Base-by-base conservation (phyloP, 2,888 invertebrate genomes). In the Tetrapedia diversipes region DNA sequence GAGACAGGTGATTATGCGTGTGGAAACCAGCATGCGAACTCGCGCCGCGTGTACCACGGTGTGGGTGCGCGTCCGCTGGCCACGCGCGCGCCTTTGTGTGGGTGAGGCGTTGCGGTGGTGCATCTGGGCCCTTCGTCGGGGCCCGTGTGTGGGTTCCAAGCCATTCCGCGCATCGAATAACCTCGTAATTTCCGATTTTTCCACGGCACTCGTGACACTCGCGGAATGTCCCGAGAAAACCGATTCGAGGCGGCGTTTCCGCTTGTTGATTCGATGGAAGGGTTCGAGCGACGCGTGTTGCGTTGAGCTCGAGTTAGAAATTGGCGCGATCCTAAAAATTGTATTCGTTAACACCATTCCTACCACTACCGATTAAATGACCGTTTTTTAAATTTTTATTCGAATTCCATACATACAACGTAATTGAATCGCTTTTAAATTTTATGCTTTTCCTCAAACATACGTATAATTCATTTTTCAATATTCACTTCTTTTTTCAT, bases 1-100 rank as follows among this genome's bases (percentile, higher is more conserved):
- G 91, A 91, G 91, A 90, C 91, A 91, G 90, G 91, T 90, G 91
- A 91, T 91, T 91, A 91, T 89, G 90, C 89, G 89, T 89, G 89
- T 89, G 88, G 87, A 89, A 90, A 90, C 89, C 89, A 89, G 86
- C 87, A 89, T 85, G 83, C 72, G 77, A 81, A 64, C 73, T 73
- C 60, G 65, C 64, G 68, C 54, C 27, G 34, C 2, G 24, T 22
- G 27, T 27, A 16, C 27, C 24, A 1, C 60, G 34, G 39, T 61
- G 68, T 78, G 59, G 63, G 76, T 70, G 66, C 57, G 32, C 39
- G 19, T 37, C 45, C 34, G 32, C 34, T 22, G 22, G 24, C 27
- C 56, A 22, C 45, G 45, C 47, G 22, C 16, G 22, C 10, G 22
- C 32, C 27, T n/a, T 1, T 7, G 73, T 74, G 73, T 72, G n/a